A percentile compares a stretch with the other conserved stretches of the same genome.
Evolutionary conservation across 2,888 invertebrate species (phyloP).

Genomic region (Ganaspis brasiliensis): DNA sequence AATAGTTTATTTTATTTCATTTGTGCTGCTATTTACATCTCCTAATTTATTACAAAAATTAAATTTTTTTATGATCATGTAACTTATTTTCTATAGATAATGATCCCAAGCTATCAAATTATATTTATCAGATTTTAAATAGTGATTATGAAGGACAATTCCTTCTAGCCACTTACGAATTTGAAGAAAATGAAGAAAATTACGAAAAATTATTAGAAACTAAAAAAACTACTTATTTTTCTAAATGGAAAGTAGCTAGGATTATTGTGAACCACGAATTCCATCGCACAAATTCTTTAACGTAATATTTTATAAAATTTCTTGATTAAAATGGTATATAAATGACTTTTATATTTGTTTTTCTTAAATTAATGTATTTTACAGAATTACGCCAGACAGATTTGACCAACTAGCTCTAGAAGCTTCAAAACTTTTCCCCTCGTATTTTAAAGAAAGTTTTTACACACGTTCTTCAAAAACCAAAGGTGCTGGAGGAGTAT

Average conservation of each 20-base stretch:
- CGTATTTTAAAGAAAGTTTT: neutral
- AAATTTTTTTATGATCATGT: too few relatives aligned
- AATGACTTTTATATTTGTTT: neutral
- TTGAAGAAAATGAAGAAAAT: constrained; percentile 43
- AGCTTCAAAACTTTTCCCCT: constrained; percentile 39
- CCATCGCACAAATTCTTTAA: constrained; percentile 13
- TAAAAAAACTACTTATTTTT: constrained; percentile 41
- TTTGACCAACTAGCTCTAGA: constrained; percentile 34
- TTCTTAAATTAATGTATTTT: constrained; percentile 2
- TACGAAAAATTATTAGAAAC: constrained; percentile 25
- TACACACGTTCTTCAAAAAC: constrained; percentile 40
- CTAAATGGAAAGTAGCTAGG: constrained; percentile 41
- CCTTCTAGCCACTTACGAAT: constrained; percentile 47
- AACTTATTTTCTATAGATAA: neutral
- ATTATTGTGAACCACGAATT: constrained; percentile 40
- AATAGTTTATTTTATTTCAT: too few relatives aligned
- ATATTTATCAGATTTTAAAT: constrained; percentile 44
- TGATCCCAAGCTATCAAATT: constrained; percentile 6
- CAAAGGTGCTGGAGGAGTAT: constrained; percentile 43
- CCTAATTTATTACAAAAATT: too few relatives aligned
- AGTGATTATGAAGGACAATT: constrained; percentile 47
- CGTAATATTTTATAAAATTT: neutral
- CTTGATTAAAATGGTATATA: neutral
- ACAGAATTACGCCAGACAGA: constrained; percentile 42
- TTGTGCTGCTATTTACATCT: too few relatives aligned